Conservation (phyloP, 1,140 invertebrate genomes). For the Drosophila ananassae region DNA sequence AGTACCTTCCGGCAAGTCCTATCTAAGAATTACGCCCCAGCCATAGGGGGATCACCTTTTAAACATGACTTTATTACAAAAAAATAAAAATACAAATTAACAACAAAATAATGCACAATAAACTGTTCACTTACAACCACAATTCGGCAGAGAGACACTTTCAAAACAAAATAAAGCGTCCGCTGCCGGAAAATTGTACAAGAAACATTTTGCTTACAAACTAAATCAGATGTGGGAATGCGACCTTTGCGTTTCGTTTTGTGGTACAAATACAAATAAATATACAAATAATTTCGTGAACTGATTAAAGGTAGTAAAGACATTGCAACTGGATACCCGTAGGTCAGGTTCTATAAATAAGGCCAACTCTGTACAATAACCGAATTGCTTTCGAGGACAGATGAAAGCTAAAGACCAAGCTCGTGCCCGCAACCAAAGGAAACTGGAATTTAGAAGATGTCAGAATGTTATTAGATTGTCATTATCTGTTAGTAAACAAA, state of each 20-base stretch:
- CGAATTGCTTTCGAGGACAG: slow-evolving; percentile 47
- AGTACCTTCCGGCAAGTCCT: slow-evolving; percentile 92
- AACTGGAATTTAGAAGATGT: slow-evolving; percentile 23
- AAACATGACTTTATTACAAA: slow-evolving; percentile 67
- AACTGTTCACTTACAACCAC: slow-evolving; percentile 60
- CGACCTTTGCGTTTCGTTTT: slow-evolving; percentile 32
- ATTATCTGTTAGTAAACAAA: no score
- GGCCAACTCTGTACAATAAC: slow-evolving; percentile 70
- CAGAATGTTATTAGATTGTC: not conserved
- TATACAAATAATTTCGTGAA: slow-evolving; percentile 36
- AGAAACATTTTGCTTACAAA: slow-evolving; percentile 57
- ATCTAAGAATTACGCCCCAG: slow-evolving; percentile 88
- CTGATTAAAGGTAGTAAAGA: slow-evolving; percentile 45
- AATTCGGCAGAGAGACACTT: slow-evolving; percentile 29
- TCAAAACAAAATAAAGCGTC: slow-evolving; percentile 31
- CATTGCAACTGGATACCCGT: slow-evolving; percentile 69
- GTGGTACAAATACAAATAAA: slow-evolving; percentile 51
- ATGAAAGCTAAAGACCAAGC: slow-evolving; percentile 50
- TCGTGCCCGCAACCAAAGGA: slow-evolving; percentile 48
- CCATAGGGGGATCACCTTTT: slow-evolving; percentile 36
- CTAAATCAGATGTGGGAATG: slow-evolving; percentile 57
- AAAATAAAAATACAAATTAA: slow-evolving; percentile 72
- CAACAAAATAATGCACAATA: slow-evolving; percentile 66
- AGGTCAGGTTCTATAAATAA: slow-evolving; percentile 43
- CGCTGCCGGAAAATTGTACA: slow-evolving; percentile 29